Conservation (phyloP, 2,113 vertebrate genomes). For the Capreolus pygargus region DNA sequence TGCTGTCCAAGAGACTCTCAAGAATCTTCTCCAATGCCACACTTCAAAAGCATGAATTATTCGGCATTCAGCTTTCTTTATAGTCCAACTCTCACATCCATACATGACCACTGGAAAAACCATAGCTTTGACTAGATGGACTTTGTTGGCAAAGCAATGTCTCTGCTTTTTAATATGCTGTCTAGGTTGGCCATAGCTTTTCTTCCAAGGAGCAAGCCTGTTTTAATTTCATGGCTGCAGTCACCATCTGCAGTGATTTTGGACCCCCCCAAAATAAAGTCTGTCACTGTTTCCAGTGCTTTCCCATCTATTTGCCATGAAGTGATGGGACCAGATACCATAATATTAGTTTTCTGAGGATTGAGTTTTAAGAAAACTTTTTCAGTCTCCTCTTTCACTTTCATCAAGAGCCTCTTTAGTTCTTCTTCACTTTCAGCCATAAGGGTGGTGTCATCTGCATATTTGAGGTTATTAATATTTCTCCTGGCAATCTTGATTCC, state of each 20-base stretch:
- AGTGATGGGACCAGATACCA: background rate
- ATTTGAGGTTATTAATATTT: background rate
- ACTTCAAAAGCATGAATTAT: background rate
- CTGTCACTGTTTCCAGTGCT: background rate
- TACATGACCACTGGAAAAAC: background rate
- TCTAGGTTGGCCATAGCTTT: background rate
- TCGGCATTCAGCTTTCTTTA: background rate
- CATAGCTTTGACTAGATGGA: background rate
- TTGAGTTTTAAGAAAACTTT: background rate
- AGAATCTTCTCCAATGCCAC: rapidly evolving
- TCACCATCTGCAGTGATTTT: background rate
- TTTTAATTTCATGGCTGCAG: background rate
- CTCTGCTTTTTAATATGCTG: background rate
- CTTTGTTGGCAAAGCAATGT: background rate
- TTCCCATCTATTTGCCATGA: background rate
- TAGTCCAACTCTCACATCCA: background rate
- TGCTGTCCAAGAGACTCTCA: background rate
- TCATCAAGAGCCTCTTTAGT: background rate
- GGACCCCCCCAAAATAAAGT: background rate
- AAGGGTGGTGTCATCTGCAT: background rate
- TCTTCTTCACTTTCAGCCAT: background rate
- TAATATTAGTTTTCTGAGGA: background rate
- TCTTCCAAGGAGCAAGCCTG: background rate
- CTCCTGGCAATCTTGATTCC: background rate
- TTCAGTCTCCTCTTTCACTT: background rate